Evolutionary conservation across 2,113 vertebrate species (phyloP).

Genomic region (Amia ocellicauda): DNA sequence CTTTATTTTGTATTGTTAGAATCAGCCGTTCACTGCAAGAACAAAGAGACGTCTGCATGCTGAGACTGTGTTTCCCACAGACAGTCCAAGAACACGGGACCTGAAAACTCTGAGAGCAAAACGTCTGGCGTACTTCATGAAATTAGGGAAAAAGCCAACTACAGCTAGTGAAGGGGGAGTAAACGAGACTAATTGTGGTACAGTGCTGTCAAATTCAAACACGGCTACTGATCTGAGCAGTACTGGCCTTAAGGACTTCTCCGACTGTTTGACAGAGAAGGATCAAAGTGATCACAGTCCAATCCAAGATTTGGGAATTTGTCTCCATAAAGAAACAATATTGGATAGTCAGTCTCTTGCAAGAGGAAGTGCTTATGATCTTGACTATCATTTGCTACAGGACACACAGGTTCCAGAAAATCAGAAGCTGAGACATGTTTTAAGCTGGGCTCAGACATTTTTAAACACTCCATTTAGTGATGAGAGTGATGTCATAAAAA

Average conservation of each 20-base stretch:
- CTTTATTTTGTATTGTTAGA: constrained; percentile 32
- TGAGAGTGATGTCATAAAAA: constrained; percentile 10
- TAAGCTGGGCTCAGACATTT: constrained; percentile 57
- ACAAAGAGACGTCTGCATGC: background rate
- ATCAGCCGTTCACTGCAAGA: constrained; percentile 16
- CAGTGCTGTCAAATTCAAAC: background rate
- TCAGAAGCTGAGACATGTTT: constrained; percentile 54
- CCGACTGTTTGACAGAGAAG: background rate
- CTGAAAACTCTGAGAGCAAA: constrained; percentile 31
- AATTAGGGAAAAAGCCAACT: constrained; percentile 3
- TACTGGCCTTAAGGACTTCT: background rate
- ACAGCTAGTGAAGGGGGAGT: background rate
- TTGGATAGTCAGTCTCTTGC: background rate
- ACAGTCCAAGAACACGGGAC: constrained; percentile 10
- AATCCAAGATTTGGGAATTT: background rate
- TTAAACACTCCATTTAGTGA: background rate
- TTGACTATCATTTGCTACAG: constrained; percentile 32
- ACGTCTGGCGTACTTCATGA: constrained; percentile 29
- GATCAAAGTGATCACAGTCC: background rate
- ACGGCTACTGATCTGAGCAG: background rate
- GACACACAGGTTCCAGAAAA: constrained; percentile 45
- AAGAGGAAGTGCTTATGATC: constrained; percentile 9
- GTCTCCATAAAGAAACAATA: background rate
- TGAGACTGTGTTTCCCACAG: constrained; percentile 20
- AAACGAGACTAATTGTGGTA: background rate